These are phyloP conservation scores for Beaufortia kweichowensis DNA, from an alignment of 2,113 vertebrate species.

Conservation along the genomic window DNA sequence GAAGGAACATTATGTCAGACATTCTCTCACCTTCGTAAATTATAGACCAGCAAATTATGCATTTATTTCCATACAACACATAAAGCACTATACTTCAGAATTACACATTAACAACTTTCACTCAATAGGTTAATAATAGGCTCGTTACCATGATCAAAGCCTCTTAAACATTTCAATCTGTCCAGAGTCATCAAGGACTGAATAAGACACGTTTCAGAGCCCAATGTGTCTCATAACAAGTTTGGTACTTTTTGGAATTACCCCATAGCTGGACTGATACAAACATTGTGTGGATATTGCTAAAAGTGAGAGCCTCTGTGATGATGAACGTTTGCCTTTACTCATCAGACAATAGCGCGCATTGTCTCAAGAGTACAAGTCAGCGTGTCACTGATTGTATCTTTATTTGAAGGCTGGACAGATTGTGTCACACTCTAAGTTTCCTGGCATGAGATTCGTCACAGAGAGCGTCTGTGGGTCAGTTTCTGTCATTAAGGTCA, in stretches of 20 bases:
- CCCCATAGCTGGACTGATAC: slow-evolving; percentile 8
- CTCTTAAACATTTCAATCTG: slow-evolving; percentile 13
- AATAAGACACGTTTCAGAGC: slow-evolving; percentile 16
- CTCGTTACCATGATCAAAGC: slow-evolving; percentile 9
- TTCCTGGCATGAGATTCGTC: slow-evolving; percentile 33
- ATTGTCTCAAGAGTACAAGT: slow-evolving; percentile 38
- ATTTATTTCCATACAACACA: background rate
- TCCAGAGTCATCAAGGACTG: background rate
- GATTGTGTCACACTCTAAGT: slow-evolving; percentile 32
- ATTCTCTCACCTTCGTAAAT: slow-evolving; percentile 8
- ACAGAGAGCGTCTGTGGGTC: slow-evolving; percentile 19
- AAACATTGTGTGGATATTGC: slow-evolving; percentile 16
- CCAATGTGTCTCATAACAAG: background rate
- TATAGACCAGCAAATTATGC: background rate
- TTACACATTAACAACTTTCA: slow-evolving; percentile 3
- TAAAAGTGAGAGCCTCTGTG: slow-evolving; percentile 4
- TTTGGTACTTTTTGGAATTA: slow-evolving; percentile 27
- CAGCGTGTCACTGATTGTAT: slow-evolving; percentile 44
- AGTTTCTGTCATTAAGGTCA: slow-evolving; percentile 9
- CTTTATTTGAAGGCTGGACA: slow-evolving; percentile 26
- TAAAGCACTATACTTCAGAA: background rate
- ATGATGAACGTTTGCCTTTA: slow-evolving; percentile 35
- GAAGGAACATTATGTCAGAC: background rate
- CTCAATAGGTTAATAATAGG: background rate
- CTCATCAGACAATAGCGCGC: slow-evolving; percentile 44